Evolutionary conservation across 2,888 invertebrate genomes (phyloP), one percentile per base, ranked within the genome.

Genomic region (Ernsta delagoae): DNA sequence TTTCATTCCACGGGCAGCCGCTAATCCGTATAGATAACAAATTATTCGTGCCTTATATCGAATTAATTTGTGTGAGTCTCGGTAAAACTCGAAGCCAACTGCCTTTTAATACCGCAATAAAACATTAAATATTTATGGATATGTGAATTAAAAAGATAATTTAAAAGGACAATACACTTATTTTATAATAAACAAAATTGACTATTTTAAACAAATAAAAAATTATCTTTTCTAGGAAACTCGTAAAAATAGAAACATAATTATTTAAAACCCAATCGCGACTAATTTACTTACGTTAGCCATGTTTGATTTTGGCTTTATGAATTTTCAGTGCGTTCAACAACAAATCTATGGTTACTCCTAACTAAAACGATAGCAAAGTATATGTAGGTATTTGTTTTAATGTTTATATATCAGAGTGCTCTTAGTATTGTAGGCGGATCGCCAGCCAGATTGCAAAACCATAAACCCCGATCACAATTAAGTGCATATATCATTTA

Each of bases 11-110:
- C 81, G 80, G 79, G 81, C 70, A 79, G 83, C 85, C 85, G 84
- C 85, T 90, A 90, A 90, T 91, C 89, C 85, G 75, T 75, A 77
- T 76, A 87, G 92, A 92, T 92, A 92, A 89, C 81, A 77, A 77
- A 74, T 76, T 65, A 65, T 60, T 76, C 80, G 81, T 84, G 80
- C 83, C 80, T 82, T 88, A 87, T 89, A 88, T 88, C 86, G 82
- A 86, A 85, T 89, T 87, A 88, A 88, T 90, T 89, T 88, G 62
- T 88, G 61, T 69, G 68, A 63, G 68, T 69, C 57, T 57, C 12
- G 8, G 41, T 34, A 16, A 53, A n/a, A 31, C 56, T 53, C 9
- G 5, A 9, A 11, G 31, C 43, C 41, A 64, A 54, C 39, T 64
- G 54, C 54, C n/a, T 39, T 57, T 39, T 34, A 34, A 9, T 34